A percentile compares a stretch with the other conserved stretches of the same genome.
Evolutionary conservation across 2,797 vertebrate genomes (phyloP).

Genomic region (Molossus alvarezi): DNA sequence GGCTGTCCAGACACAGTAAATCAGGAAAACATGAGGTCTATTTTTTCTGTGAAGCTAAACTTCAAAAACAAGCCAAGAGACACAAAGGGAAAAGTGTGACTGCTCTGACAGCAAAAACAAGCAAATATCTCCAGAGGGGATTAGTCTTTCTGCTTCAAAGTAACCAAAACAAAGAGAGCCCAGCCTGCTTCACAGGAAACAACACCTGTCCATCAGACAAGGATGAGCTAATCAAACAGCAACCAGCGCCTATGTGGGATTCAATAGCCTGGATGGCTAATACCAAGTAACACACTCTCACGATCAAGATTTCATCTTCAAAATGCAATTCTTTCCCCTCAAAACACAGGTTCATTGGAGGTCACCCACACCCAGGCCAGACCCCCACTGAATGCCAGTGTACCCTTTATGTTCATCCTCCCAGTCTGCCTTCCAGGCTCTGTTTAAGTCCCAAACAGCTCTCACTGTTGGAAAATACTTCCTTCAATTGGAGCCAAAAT

Average conservation of each 20-base stretch:
- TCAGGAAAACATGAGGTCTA: slow-evolving; percentile 76
- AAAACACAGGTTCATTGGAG: not conserved
- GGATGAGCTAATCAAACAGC: slow-evolving; percentile 64
- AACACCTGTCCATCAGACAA: slow-evolving; percentile 74
- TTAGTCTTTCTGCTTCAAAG: slow-evolving; percentile 84
- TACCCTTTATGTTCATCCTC: rapidly evolving
- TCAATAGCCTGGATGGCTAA: not conserved
- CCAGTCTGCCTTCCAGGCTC: not conserved
- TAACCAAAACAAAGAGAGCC: slow-evolving; percentile 78
- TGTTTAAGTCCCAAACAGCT: not conserved
- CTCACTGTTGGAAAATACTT: not conserved
- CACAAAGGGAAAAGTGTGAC: slow-evolving; percentile 81
- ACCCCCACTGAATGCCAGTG: rapidly evolving
- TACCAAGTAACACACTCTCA: not conserved
- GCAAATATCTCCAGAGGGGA: slow-evolving; percentile 82
- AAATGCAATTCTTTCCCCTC: not conserved
- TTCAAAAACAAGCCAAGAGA: slow-evolving; percentile 83
- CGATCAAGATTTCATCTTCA: slow-evolving; percentile 2
- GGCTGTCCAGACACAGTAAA: slow-evolving; percentile 39
- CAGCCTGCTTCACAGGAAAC: slow-evolving; percentile 62
- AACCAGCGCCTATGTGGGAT: rapidly evolving
- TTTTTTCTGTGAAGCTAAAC: slow-evolving; percentile 83
- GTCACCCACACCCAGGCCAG: not conserved
- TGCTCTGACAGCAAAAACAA: slow-evolving; percentile 85
- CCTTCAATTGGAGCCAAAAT: not conserved